Evolutionary conservation across 1,140 invertebrate species (phyloP).

Genomic region (Lepidostoma basale): DNA sequence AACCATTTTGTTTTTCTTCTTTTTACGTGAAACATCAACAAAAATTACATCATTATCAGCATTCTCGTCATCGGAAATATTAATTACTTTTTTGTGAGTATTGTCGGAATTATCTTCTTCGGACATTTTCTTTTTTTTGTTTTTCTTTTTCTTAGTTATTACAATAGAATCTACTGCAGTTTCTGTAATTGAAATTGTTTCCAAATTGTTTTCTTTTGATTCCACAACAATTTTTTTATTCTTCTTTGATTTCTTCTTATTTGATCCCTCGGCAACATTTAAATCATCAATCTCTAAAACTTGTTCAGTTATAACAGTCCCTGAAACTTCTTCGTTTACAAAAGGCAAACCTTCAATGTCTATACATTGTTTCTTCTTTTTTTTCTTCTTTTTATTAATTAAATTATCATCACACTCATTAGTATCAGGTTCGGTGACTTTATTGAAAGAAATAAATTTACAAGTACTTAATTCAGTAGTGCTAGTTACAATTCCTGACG

Average conservation of each 20-base stretch:
- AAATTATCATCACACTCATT: not conserved
- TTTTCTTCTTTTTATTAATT: not conserved
- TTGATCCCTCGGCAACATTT: not conserved
- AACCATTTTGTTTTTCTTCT: conserved; percentile 1
- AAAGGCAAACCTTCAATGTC: not conserved
- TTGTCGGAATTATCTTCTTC: not conserved
- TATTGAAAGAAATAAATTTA: conserved; percentile 7
- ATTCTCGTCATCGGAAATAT: too few relatives aligned
- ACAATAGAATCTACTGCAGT: not conserved
- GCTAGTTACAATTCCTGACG: not conserved
- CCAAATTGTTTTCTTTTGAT: not conserved
- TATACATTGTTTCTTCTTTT: not conserved
- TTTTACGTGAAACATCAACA: too few relatives aligned
- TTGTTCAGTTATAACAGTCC: not conserved
- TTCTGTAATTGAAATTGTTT: not conserved
- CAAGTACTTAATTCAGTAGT: too few relatives aligned
- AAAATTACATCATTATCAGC: too few relatives aligned
- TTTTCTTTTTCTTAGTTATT: conserved; percentile 1
- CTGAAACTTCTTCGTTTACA: not conserved
- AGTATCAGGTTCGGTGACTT: not conserved
- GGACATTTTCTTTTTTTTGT: not conserved
- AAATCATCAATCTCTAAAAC: not conserved
- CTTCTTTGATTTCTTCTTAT: conserved; percentile 4
- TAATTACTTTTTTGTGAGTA: not conserved
- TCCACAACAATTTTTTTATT: not conserved